A percentile compares a stretch with the other conserved stretches of the same genome.
Evolutionary conservation across 1,140 invertebrate genomes (phyloP).

Genomic region (Pseudobourletiella spinata): DNA sequence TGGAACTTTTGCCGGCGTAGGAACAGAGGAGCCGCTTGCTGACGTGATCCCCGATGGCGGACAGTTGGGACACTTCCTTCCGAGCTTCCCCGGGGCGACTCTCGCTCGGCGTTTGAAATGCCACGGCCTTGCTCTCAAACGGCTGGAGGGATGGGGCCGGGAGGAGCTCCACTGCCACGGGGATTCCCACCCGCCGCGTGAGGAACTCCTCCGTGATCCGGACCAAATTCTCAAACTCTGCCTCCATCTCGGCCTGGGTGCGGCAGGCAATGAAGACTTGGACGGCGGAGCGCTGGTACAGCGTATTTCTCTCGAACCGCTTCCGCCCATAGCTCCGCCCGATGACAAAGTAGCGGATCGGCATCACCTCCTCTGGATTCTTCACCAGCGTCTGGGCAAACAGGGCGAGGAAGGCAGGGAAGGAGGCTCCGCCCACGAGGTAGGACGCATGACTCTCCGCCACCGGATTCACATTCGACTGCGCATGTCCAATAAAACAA

Average conservation of each 20-base stretch:
- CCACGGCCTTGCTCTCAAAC: constrained; percentile 23
- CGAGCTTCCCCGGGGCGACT: neutral
- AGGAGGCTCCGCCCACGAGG: constrained; percentile 23
- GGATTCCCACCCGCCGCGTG: constrained; percentile 9
- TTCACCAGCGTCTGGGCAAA: constrained; percentile 19
- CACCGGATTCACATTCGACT: neutral
- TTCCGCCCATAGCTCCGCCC: constrained; percentile 8
- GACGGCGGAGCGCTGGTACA: constrained; percentile 13
- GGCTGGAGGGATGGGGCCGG: constrained; percentile 12
- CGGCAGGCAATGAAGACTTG: constrained; percentile 25
- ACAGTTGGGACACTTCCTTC: constrained; percentile 17
- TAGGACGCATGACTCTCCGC: constrained; percentile 15
- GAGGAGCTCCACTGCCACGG: constrained; percentile 6
- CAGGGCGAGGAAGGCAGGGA: constrained; percentile 21
- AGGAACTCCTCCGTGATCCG: constrained; percentile 24
- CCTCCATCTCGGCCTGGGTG: constrained; percentile 14
- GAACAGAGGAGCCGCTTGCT: constrained; percentile 32
- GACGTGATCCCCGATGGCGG: constrained; percentile 28
- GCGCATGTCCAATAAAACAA: neutral
- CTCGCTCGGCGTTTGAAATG: constrained; percentile 7
- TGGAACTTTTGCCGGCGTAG: constrained; percentile 13
- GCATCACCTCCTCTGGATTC: constrained; percentile 3
- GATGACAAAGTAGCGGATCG: constrained; percentile 28
- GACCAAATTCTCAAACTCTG: constrained; percentile 15
- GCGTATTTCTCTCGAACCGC: neutral